phyloP scores from a whole-genome alignment of 2,797 vertebrate species.

The Microctenopoma lineatum region DNA sequence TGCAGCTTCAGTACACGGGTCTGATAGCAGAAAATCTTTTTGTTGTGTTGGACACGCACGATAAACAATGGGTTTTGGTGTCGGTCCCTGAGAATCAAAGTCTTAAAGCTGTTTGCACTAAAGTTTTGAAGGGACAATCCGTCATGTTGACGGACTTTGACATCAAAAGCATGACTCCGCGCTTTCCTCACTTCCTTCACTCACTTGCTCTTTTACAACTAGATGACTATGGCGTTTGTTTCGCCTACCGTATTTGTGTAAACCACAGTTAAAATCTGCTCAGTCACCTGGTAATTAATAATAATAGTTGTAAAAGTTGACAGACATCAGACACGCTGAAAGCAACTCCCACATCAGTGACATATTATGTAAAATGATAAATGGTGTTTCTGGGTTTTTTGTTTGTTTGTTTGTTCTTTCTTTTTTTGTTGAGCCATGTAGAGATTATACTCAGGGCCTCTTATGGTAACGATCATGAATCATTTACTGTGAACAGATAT shows the following conservation, averaged over 20 bases:
- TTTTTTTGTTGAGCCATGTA: background rate
- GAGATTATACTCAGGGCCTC: conserved; percentile 18
- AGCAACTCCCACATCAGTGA: background rate
- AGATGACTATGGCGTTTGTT: background rate
- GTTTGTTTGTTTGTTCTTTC: background rate
- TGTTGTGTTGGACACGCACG: conserved; percentile 25
- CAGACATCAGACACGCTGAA: background rate
- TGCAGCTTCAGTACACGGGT: conserved; percentile 12
- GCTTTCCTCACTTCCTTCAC: conserved; percentile 8
- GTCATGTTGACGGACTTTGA: conserved; percentile 22
- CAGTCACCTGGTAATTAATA: background rate
- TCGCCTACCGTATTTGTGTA: background rate
- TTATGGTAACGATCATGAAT: conserved; percentile 31
- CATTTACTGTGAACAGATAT: conserved; percentile 36
- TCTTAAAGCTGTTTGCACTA: conserved; percentile 24
- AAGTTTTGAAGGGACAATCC: conserved; percentile 34
- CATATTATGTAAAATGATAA: background rate
- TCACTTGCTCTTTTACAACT: background rate
- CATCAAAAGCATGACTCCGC: background rate
- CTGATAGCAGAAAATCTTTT: conserved; percentile 41
- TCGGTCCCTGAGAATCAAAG: conserved; percentile 30
- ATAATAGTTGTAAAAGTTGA: background rate
- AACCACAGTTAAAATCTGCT: background rate
- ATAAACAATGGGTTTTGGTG: conserved; percentile 46
- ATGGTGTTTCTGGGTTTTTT: background rate